Percentiles rank a stretch among this genome's conserved stretches.
Evolutionary conservation across 2,797 vertebrate genomes (phyloP).

Genomic region (Pipistrellus pipistrellus): DNA sequence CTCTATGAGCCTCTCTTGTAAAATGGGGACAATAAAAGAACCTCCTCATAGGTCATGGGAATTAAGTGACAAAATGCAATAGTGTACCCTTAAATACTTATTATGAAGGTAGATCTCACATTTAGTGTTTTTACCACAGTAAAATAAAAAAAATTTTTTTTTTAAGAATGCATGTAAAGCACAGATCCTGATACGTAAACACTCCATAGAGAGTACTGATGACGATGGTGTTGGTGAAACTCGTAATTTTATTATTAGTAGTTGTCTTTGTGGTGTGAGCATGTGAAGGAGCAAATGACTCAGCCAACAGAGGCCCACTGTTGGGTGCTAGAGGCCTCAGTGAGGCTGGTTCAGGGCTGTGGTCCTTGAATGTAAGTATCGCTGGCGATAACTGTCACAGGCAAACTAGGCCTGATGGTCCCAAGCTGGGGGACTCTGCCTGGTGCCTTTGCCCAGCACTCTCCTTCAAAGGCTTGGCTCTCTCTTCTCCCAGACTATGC

Average conservation of each 20-base stretch:
- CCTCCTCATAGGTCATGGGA: background rate
- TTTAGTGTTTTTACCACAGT: background rate
- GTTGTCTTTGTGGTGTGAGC: background rate
- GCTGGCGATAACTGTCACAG: background rate
- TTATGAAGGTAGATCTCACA: background rate
- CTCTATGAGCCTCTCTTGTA: slow-evolving; percentile 16
- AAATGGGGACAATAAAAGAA: slow-evolving; percentile 12
- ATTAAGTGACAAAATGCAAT: slow-evolving; percentile 6
- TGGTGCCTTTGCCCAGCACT: background rate
- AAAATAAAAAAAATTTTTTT: background rate
- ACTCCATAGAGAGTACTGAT: background rate
- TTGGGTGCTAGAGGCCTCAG: background rate
- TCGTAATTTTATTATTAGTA: slow-evolving; percentile 14
- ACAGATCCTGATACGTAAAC: background rate
- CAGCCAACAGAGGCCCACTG: background rate
- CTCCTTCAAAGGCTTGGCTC: background rate
- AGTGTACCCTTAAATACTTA: background rate
- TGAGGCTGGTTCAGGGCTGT: background rate
- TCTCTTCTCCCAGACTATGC: background rate
- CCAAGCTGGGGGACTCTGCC: background rate
- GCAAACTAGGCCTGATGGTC: background rate
- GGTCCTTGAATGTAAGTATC: background rate
- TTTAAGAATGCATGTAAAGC: background rate
- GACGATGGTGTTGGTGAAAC: background rate
- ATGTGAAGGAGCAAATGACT: slow-evolving; percentile 37